phyloP scores from a whole-genome alignment of 2,888 invertebrate species.

The Psylliodes chrysocephalus region DNA sequence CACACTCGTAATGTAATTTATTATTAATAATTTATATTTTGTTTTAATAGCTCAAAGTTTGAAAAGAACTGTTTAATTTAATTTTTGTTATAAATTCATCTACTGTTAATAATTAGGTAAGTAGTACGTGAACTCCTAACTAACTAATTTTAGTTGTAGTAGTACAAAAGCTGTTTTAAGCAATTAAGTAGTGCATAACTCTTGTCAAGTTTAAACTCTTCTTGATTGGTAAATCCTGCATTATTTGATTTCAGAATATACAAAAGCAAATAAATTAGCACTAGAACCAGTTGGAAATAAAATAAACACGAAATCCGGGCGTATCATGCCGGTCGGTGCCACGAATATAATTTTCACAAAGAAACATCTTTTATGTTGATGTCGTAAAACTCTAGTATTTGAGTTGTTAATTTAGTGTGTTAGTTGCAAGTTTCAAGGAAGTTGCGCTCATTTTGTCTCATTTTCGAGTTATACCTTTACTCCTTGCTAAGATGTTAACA shows the following conservation, averaged over 20 bases:
- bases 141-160: too few relatives aligned
- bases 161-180: too few relatives aligned
- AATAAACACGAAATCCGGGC: not conserved
- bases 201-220: constrained; percentile 13
- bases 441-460: constrained; percentile 2
- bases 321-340: constrained; percentile 4
- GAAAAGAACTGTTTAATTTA: too few relatives aligned
- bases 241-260: too few relatives aligned
- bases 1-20: too few relatives aligned
- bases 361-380: constrained; percentile 14
- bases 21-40: too few relatives aligned
- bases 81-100: too few relatives aligned
- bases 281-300: not conserved
- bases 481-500: constrained; percentile 8
- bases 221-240: too few relatives aligned
- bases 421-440: constrained; percentile 14
- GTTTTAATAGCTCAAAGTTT: too few relatives aligned
- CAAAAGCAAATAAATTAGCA: too few relatives aligned
- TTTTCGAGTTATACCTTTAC: not conserved
- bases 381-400: constrained; percentile 9
- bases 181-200: constrained; percentile 5
- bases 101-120: too few relatives aligned
- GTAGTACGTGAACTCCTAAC: too few relatives aligned
- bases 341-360: constrained; percentile 12
- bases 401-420: constrained; percentile 18